Base-by-base conservation (phyloP, 2,113 vertebrate genomes). In the Nanger granti region DNA sequence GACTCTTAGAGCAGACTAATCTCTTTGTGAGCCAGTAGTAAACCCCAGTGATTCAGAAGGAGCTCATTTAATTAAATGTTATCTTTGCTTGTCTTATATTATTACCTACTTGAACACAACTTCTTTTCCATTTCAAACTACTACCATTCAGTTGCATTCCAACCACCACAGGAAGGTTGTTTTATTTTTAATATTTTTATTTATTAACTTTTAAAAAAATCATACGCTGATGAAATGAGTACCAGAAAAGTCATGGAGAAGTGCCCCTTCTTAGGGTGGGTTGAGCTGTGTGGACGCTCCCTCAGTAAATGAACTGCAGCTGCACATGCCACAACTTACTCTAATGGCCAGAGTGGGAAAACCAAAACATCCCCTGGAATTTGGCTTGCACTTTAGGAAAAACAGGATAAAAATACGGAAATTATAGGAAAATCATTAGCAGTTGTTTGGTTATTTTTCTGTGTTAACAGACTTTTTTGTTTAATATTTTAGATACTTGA, bases 401-500 rank as follows among this genome's bases (percentile, higher is more conserved):
- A n/a, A 93, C 49, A 94, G 89, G 95, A 98, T 92, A 85, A 93
- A 98, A 98, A 59, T n/a, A 92, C 5, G 54, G 87, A 97, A 98
- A 97, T 93, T 41, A 94, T 94, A 89, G 89, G 79, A 79, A 91
- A 95, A 95, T 93, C 76, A 91, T 97, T 97, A 93, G 91, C 96
- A 97, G 95, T 97, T 98, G 96, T 95, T 96, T 97, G 95, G 73
- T 92, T 95, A 89, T 92, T 95, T 98, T 91, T 97, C 95, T 87
- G 54, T 93, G 95, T 97, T 91, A 95, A 89, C 89, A 96, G 97
- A 92, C 94, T 97, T 94, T 97, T 94, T 97, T 97, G 98, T 95
- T 98, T 96, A 92, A 95, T 94, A 93, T 88, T 97, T 97, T 86
- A 94, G 94, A 95, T 96, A 97, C 92, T 73, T 97, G 96, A 98